phyloP scores from a whole-genome alignment of 1,140 invertebrate genomes.

The Zophobas morio region DNA sequence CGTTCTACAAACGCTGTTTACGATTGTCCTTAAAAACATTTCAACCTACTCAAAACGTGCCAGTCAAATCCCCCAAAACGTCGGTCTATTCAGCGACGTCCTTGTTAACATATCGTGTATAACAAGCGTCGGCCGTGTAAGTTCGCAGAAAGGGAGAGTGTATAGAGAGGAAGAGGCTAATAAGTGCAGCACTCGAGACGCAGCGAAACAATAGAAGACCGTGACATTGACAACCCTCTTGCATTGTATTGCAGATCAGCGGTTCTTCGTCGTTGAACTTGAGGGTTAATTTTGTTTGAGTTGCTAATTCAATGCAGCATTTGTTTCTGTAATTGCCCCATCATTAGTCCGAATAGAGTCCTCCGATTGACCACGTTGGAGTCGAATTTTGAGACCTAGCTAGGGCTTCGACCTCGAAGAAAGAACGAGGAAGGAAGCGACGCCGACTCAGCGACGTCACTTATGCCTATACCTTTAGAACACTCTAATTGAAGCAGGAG shows the following conservation, averaged over 20 bases:
- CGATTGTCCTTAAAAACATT: too few relatives aligned
- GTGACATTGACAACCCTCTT: conserved; percentile 54
- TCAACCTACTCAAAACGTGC: too few relatives aligned
- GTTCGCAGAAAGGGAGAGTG: conserved; percentile 46
- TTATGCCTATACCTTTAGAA: conserved; percentile 45
- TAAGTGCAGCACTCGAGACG: conserved; percentile 54
- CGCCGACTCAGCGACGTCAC: conserved; percentile 43
- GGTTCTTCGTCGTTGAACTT: conserved; percentile 24
- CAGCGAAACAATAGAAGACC: conserved; percentile 52
- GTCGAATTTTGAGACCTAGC: not conserved
- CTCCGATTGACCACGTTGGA: not conserved
- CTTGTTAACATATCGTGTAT: conserved; percentile 42
- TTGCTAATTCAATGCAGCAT: conserved; percentile 36
- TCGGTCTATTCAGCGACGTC: conserved; percentile 31
- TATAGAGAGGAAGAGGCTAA: conserved; percentile 51
- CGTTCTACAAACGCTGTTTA: too few relatives aligned
- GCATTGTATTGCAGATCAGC: conserved; percentile 44
- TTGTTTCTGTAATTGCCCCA: conserved; percentile 8
- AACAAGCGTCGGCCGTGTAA: conserved; percentile 20
- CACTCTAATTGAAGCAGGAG: conserved; percentile 55
- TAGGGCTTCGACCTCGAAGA: conserved; percentile 14
- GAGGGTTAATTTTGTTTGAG: conserved; percentile 36
- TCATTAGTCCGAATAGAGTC: not conserved
- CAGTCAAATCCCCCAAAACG: not conserved
- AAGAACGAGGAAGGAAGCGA: conserved; percentile 21